Evolutionary conservation across 1,140 invertebrate species (phyloP).

Genomic region (Lasioglossum albipes): DNA sequence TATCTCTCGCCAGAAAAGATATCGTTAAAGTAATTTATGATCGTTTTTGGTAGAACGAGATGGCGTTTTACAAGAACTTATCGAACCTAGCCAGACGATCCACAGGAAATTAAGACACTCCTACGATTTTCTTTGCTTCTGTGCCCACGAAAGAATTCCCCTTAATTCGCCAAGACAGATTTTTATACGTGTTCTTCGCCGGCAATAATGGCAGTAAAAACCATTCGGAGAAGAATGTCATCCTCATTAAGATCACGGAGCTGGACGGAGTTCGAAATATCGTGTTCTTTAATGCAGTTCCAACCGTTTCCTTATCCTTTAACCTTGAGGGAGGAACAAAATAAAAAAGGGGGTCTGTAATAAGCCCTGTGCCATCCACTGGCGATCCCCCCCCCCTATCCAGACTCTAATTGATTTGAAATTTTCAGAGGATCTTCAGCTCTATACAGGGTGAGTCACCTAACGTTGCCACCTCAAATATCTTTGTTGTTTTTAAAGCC

Average conservation of each 20-base stretch:
- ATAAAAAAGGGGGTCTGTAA: no score
- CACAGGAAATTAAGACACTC: not conserved
- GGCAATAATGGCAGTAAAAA: not conserved
- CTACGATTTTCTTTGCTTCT: not conserved
- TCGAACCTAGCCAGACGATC: not conserved
- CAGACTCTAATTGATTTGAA: no score
- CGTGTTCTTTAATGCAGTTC: not conserved
- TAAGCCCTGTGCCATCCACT: no score
- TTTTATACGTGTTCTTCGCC: not conserved
- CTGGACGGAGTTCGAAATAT: not conserved
- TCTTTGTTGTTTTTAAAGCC: no score
- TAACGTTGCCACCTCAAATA: no score
- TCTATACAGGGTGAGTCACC: no score
- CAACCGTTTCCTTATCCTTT: no score
- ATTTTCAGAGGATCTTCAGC: no score
- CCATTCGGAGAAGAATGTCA: not conserved
- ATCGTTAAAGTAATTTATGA: conserved; percentile 1
- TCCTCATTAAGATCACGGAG: not conserved
- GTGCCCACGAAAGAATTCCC: not conserved
- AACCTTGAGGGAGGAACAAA: no score
- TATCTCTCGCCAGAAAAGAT: not conserved
- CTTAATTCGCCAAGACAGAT: not conserved
- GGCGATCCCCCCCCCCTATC: no score
- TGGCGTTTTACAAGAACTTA: not conserved
- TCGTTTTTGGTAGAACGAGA: not conserved